Percentiles rank a stretch among this genome's conserved stretches.
Evolutionary conservation across 2,113 vertebrate species (phyloP).

Genomic region (Psittacus erithacus): DNA sequence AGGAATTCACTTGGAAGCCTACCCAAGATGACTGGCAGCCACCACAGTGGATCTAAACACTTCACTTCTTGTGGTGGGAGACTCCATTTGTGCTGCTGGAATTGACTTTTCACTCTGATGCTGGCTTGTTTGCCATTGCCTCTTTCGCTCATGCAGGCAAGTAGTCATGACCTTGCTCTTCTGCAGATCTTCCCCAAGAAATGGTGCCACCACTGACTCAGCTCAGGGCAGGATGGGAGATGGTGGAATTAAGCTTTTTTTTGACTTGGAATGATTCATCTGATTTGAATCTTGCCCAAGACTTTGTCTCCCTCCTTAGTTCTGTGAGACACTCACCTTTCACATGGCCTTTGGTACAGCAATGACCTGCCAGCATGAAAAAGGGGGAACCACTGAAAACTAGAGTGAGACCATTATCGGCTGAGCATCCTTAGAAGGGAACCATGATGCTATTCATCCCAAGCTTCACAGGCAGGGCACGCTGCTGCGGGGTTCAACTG

Average conservation of each 20-base stretch:
- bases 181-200: neutral
- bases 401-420: neutral
- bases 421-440: neutral
- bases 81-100: neutral
- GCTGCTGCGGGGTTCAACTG: rapidly evolving
- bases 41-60: neutral
- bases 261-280: neutral
- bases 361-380: neutral
- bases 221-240: neutral
- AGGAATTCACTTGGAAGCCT: neutral
- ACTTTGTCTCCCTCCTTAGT: neutral
- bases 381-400: neutral
- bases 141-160: neutral
- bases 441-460: rapidly evolving
- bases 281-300: neutral
- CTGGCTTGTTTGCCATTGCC: neutral
- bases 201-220: neutral
- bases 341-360: neutral
- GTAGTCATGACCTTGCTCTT: neutral
- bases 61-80: neutral
- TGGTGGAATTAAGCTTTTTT: neutral
- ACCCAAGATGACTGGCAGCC: neutral
- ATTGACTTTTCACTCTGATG: neutral
- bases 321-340: neutral
- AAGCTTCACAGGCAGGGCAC: neutral